Evolutionary conservation across 2,888 invertebrate species (phyloP), one percentile per base, ranked within the genome.

Genomic region (Latrodectus elegans): DNA sequence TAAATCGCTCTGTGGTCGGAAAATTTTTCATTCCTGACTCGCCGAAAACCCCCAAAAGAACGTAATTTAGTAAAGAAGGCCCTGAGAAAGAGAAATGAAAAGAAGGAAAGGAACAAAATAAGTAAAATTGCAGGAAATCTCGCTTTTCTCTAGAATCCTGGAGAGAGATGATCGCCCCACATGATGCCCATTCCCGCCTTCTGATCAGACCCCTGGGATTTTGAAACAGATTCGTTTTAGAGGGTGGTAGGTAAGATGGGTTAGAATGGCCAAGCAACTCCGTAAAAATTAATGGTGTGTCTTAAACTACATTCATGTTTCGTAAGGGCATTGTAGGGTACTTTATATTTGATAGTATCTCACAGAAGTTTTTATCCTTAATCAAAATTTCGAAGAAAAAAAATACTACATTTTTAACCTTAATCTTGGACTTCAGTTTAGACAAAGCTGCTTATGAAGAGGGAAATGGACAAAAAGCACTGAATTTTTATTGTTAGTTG

Each of bases 261-360:
- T 65, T n/a, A 68, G 74, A 78, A 84, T 73, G 68, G 78, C 72
- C 67, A 38, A 38, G 38, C 38, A 38, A 38, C 38, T 38, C 70
- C 51, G 77, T 75, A 86, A 86, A 86, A 81, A 81, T 72, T 86
- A 86, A 86, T 86, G 76, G 86, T 55, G 53, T 65, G 67, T 77
- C 81, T 81, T 60, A 72, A 84, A 77, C 71, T 68, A 64, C 51
- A 53, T 65, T 12, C 76, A 17, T 14, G 12, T 51, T 52, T 11
- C n/a, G 14, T 49, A 12, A 71, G 4, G 26, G 26, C 15, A n/a
- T 14, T n/a, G 72, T 60, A 26, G 78, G 38, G 38, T 38, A 6
- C 38, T 38, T 38, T 38, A 38, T 38, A 6, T 38, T 38, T 38
- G 3, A 38, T 38, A 38, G 38, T 6, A 38, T 38, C 3, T 38